These are phyloP conservation scores for Daphoenositta chrysoptera DNA, from an alignment of 2,113 vertebrate species.

Conservation along the genomic window DNA sequence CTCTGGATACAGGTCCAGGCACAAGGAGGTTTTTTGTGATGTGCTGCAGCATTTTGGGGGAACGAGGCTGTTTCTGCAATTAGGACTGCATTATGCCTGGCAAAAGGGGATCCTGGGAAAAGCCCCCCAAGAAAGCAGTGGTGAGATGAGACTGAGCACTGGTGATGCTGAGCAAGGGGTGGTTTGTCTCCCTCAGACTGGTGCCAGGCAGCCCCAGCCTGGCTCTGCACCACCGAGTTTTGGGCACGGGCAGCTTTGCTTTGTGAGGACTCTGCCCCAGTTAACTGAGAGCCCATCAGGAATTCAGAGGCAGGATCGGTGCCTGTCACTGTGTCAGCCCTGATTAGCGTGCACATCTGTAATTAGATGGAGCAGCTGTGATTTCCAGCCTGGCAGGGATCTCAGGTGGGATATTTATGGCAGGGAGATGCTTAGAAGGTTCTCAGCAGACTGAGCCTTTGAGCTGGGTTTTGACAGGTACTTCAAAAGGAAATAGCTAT, in stretches of 20 bases:
- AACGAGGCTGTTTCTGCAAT: background rate
- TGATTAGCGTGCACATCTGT: slow-evolving; percentile 1
- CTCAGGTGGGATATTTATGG: slow-evolving; percentile 21
- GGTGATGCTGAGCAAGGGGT: background rate
- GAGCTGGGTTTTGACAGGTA: background rate
- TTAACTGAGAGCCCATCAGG: background rate
- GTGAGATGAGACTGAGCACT: background rate
- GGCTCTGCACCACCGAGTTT: background rate
- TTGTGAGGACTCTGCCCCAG: background rate
- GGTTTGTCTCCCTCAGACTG: background rate
- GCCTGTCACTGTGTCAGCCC: slow-evolving; percentile 7
- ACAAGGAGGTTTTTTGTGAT: background rate
- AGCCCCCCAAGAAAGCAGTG: background rate
- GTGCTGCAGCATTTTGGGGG: background rate
- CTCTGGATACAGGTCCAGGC: background rate
- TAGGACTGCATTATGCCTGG: rapidly evolving
- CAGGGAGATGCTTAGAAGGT: background rate
- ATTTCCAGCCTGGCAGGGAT: slow-evolving; percentile 43
- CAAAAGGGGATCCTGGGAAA: rapidly evolving
- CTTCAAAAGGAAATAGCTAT: background rate
- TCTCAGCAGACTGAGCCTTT: background rate
- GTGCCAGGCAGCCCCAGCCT: background rate
- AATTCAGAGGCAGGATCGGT: background rate
- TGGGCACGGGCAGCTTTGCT: background rate
- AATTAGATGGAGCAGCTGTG: slow-evolving; percentile 38